Evolutionary conservation across 2,797 vertebrate genomes (phyloP), one percentile per base, ranked within the genome.

Genomic region (Lerista edwardsae): DNA sequence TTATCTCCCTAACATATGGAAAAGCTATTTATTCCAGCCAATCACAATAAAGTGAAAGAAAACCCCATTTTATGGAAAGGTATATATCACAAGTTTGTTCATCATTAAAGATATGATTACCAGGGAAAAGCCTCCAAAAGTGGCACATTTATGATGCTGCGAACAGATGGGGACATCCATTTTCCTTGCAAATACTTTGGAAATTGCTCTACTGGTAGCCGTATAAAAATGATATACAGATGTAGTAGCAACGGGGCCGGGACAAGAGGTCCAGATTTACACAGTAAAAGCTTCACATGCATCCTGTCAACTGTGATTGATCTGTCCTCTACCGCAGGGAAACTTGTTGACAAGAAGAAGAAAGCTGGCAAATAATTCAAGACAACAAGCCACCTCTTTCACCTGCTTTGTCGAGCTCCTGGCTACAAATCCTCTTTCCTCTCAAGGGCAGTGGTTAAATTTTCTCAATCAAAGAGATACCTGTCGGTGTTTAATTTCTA

Each of bases 221-320:
- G 97, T 99, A 98, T 98, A 99, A 99, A 98, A 97, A 98, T 99
- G 98, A 99, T 99, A 97, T 98, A 97, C 97, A 97, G 96, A 97
- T 97, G 93, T 95, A 96, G 94, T 94, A 96, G 96, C 96, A 93
- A 96, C 93, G 94, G 92, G 95, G 96, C 97, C 95, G 95, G 97
- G 97, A 97, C 97, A 97, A 98, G 97, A 96, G 95, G 95, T 93
- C 97, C 97, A 98, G 97, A 98, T 97, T 97, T 97, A 97, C 97
- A 96, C 96, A 97, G 96, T 96, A 97, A 97, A 96, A 97, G 96
- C 95, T 97, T 97, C 96, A 94, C 93, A 96, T 88, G 94, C 95
- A 91, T 95, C 91, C 97, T 97, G 97, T 97, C 97, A 97, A 95
- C 94, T 93, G 90, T 97, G 98, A 99, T 97, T 97, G 98, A 99